Base-by-base conservation (phyloP, 2,113 vertebrate species). In the Pagrus major region DNA sequence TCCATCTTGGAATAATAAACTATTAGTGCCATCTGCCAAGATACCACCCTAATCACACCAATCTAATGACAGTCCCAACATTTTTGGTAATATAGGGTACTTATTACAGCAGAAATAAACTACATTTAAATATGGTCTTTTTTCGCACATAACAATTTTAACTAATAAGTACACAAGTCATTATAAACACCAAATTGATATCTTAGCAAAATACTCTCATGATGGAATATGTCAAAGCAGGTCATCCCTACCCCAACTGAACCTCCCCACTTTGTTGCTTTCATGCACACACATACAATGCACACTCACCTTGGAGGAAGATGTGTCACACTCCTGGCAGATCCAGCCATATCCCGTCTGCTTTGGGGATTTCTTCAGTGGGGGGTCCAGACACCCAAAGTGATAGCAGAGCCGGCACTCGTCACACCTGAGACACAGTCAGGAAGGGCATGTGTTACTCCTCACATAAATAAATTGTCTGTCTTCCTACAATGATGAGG, bases 271-370 rank as follows among this genome's bases (percentile, higher is more conserved):
- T 5, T 12, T 0, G 3, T 5, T 35, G 55, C 37, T 54, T 31
- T 10, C 56, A 46, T 12, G 20, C 52, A 77, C 58, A 25, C 61
- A 25, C 67, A 33, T 31, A 56, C 49, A 29, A 4, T 31, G n/a
- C 46, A 27, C n/a, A 81, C 95, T 96, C 94, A 99, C 98, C 96
- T 98, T 98, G 75, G 98, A 99, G 78, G 97, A 98, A 3, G 97
- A 97, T 55, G 96, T 97, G 92, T 99, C 98, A 93, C 98, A 99
- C 78, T 99, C 98, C 88, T 99, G 97, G 94, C 97, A 99, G 92
- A 99, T 99, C 98, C 98, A 99, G 68, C 97, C 98, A 76, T 99
- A 99, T 65, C 98, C 98, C 8, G 97, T 97, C 93, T 99, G 98
- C 86, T 99, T 99, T 69, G 98, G 98, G 69, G 98, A 99, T 87